phyloP scores from a whole-genome alignment of 2,888 invertebrate species.

The Stenchaetothrips biformis region DNA sequence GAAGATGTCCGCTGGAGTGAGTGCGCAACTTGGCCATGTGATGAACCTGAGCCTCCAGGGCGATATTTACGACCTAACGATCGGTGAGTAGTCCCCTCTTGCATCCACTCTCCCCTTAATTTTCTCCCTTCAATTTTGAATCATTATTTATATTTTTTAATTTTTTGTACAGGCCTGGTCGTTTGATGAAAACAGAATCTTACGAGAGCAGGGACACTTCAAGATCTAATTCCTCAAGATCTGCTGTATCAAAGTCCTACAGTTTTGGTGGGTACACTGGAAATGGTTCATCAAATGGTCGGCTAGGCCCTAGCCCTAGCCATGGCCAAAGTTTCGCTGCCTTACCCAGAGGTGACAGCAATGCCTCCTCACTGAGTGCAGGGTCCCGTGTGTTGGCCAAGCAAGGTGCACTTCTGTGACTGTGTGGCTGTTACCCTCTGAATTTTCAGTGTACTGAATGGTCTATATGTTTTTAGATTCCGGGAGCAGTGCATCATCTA shows the following conservation, averaged over 20 bases:
- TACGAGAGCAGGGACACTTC: slow-evolving; percentile 49
- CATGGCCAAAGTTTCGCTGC: slow-evolving; percentile 43
- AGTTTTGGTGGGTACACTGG: slow-evolving; percentile 81
- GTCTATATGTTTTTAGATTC: slow-evolving; percentile 48
- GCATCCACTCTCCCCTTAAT: background rate
- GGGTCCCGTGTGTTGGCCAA: slow-evolving; percentile 65
- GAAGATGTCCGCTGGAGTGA: slow-evolving; percentile 15
- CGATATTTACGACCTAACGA: background rate
- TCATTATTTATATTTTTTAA: slow-evolving; percentile 1
- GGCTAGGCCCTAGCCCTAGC: background rate
- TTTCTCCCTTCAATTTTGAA: background rate
- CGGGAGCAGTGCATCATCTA: slow-evolving; percentile 58
- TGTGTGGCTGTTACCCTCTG: slow-evolving; percentile 7
- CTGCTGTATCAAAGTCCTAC: slow-evolving; percentile 72
- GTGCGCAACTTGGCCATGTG: background rate
- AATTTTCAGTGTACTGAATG: slow-evolving; percentile 44
- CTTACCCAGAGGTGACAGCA: slow-evolving; percentile 57
- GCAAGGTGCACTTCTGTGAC: slow-evolving; percentile 55
- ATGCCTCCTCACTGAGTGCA: slow-evolving; percentile 59
- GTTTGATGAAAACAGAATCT: slow-evolving; percentile 50
- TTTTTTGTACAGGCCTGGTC: slow-evolving; percentile 43
- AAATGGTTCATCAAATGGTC: slow-evolving; percentile 39
- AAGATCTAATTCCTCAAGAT: slow-evolving; percentile 47
- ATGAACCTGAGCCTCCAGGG: background rate
- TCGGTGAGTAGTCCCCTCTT: background rate